Base-by-base conservation (phyloP, 2,797 vertebrate species). In the Cynopterus sphinx region DNA sequence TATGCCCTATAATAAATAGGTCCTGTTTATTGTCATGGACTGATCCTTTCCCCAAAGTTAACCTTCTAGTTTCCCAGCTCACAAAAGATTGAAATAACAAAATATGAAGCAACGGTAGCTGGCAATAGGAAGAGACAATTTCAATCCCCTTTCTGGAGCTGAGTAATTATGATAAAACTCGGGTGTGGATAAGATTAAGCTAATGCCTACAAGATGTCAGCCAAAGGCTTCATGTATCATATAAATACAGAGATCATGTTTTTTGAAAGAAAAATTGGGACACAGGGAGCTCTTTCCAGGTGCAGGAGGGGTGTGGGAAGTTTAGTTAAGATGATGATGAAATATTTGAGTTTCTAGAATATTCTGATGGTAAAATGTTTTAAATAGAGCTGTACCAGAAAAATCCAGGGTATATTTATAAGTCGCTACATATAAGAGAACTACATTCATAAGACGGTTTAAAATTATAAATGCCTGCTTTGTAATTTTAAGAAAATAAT, bases 261-360 rank as follows among this genome's bases (percentile, higher is more conserved):
- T 94, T 90, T 77, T 94, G 51, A 91, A 96, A 91, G 88, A 89
- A 77, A 95, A 92, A 49, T 1, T 90, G 53, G 71, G 86, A 79
- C n/a, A 77, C 53, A 91, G 68, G 12, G 39, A 86, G 68, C 28
- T 84, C 49, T 95, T 95, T 26, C 51, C 78, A 94, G 70, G 91
- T 79, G 28, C 46, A 86, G 67, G 74, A 73, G 9, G 21, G 49
- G 51, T 53, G 12, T 92, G 68, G 73, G 17, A 78, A 51, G 46
- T 77, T 92, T 65, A 75, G 51, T 91, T 85, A 91, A 53, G 36
- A 55, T 55, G 43, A 91, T 39, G 61, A 94, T 61, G 77, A 95
- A 93, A 68, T 83, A 92, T 75, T 94, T 96, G 63, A 88, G 77
- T 61, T 85, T 84, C 61, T 95, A 55, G 57, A 90, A 71, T 88